phyloP scores from a whole-genome alignment of 1,140 invertebrate genomes.

The Augochlora pura region DNA sequence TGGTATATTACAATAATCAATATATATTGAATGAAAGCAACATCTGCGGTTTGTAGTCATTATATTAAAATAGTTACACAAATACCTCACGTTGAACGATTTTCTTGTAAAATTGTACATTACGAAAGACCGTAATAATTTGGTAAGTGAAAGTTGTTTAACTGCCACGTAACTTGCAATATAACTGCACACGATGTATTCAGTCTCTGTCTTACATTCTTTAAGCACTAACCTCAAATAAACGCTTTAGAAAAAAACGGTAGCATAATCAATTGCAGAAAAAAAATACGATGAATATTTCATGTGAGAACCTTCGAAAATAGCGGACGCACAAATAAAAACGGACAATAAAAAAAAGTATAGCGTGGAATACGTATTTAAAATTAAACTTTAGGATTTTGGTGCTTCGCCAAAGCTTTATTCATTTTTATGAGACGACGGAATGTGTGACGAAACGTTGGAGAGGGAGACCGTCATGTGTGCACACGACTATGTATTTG shows the following conservation, averaged over 20 bases:
- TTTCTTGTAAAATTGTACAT: background rate
- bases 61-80: background rate
- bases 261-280: background rate
- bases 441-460: slow-evolving; percentile 21
- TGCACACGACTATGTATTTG: background rate
- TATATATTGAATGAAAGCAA: background rate
- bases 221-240: background rate
- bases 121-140: background rate
- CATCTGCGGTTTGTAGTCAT: too few species aligned
- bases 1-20: background rate
- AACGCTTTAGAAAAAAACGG: background rate
- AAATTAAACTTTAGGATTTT: background rate
- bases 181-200: background rate
- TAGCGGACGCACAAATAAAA: background rate
- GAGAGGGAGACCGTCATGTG: background rate
- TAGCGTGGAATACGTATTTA: background rate
- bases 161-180: background rate
- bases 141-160: slow-evolving; percentile 14
- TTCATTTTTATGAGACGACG: slow-evolving; percentile 14
- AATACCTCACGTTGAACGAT: background rate
- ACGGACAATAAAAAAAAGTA: background rate
- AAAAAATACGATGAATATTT: background rate
- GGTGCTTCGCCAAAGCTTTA: slow-evolving; percentile 35
- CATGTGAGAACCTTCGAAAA: too few species aligned
- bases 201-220: background rate